A percentile compares a stretch with the other conserved stretches of the same genome.
Evolutionary conservation across 2,113 vertebrate genomes (phyloP).

Genomic region (Ahaetulla prasina): DNA sequence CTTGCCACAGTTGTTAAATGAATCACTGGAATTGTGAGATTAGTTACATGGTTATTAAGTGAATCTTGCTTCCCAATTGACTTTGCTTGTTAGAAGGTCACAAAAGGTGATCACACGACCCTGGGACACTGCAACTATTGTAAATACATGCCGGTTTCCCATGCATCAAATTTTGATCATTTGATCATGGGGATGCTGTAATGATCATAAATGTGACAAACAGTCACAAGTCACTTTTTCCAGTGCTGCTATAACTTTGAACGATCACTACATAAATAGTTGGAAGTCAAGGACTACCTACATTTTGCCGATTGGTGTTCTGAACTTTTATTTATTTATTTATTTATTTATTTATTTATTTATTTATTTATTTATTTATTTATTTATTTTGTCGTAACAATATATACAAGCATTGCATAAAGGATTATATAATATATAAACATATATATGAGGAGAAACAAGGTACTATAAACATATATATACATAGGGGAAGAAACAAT

Average conservation of each 20-base stretch:
- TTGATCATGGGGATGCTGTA: background rate
- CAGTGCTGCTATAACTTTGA: background rate
- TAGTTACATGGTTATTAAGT: background rate
- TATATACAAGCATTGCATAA: too few relatives aligned
- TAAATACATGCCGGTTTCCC: background rate
- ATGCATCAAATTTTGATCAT: background rate
- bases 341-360: too few relatives aligned
- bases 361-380: too few relatives aligned
- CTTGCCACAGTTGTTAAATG: background rate
- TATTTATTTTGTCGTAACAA: too few relatives aligned
- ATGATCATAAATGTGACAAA: background rate
- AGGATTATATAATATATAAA: too few relatives aligned
- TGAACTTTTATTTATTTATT: too few relatives aligned
- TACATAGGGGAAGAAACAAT: too few relatives aligned
- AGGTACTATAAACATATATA: too few relatives aligned
- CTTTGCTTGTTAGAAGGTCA: background rate
- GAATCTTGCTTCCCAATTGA: background rate
- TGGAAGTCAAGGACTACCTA: background rate
- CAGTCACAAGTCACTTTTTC: background rate
- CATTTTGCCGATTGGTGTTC: background rate
- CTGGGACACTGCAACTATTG: background rate
- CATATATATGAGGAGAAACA: too few relatives aligned
- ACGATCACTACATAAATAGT: background rate
- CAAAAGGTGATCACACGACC: background rate
- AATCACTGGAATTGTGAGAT: too few relatives aligned